phyloP scores from a whole-genome alignment of 2,113 vertebrate genomes.

The Pao palembangensis region DNA sequence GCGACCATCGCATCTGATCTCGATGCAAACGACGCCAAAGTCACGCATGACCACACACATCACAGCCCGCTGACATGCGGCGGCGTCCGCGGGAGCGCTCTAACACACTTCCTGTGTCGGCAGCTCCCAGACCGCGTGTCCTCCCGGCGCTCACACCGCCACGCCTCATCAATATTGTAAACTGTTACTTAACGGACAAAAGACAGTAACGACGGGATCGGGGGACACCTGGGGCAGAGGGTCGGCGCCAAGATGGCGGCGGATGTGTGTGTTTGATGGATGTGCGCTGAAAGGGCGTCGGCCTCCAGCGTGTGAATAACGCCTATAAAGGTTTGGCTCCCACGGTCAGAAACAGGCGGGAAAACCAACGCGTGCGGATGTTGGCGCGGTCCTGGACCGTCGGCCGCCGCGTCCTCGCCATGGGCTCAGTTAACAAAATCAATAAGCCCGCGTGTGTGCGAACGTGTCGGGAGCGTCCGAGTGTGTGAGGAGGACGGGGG shows the following conservation, averaged over 20 bases:
- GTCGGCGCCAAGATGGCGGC: not conserved
- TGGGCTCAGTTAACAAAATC: conserved; percentile 80
- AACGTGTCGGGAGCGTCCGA: conserved; percentile 57
- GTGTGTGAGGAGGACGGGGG: conserved; percentile 10
- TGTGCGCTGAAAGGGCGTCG: not conserved
- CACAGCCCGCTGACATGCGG: conserved; percentile 11
- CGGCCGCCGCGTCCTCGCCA: conserved; percentile 40
- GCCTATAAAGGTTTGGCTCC: too few relatives aligned
- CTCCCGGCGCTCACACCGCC: conserved; percentile 58
- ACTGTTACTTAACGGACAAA: conserved; percentile 76
- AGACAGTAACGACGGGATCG: conserved; percentile 66
- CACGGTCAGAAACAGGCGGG: too few relatives aligned
- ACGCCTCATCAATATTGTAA: conserved; percentile 78
- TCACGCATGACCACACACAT: conserved; percentile 40
- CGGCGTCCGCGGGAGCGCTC: conserved; percentile 45
- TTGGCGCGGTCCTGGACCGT: conserved; percentile 32
- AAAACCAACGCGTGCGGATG: conserved; percentile 17
- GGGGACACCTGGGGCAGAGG: conserved; percentile 66
- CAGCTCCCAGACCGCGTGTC: conserved; percentile 55
- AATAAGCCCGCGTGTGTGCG: conserved; percentile 70
- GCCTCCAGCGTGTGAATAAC: too few relatives aligned
- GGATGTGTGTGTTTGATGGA: not conserved
- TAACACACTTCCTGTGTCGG: conserved; percentile 56
- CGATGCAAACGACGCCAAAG: conserved; percentile 4
- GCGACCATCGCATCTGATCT: too few relatives aligned